These are phyloP conservation scores for Drosophila tropicalis DNA, from an alignment of 1,140 invertebrate genomes.

Conservation along the genomic window DNA sequence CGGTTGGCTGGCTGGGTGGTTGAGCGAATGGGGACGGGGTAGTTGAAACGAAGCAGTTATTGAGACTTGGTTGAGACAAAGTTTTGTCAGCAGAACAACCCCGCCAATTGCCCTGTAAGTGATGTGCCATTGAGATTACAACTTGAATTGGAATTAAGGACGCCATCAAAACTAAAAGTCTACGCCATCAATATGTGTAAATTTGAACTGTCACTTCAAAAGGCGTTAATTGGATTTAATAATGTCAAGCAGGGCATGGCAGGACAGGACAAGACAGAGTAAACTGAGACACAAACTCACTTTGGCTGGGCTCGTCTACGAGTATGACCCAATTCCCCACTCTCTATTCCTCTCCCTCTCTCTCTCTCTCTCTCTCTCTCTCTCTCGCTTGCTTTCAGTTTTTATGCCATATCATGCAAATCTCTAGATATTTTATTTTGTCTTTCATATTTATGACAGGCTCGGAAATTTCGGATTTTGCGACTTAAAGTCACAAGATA, in stretches of 20 bases:
- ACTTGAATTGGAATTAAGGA: constrained; percentile 9
- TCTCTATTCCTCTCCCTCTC: background rate
- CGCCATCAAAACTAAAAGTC: constrained; percentile 35
- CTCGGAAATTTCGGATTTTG: background rate
- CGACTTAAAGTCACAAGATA: background rate
- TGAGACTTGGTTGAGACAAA: too few species aligned
- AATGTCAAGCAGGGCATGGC: constrained; percentile 30
- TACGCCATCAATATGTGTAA: constrained; percentile 73
- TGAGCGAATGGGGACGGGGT: too few species aligned
- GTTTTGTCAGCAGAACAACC: too few species aligned
- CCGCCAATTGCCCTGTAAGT: background rate
- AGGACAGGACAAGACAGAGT: background rate
- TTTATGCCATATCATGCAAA: constrained; percentile 3
- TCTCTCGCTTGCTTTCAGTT: background rate
- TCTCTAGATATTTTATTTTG: background rate
- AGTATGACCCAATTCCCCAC: background rate
- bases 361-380: background rate
- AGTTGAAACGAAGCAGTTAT: too few species aligned
- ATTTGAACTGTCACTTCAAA: constrained; percentile 80
- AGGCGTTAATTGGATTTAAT: constrained; percentile 80
- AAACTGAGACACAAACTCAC: background rate
- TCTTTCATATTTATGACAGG: background rate
- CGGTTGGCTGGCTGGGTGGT: background rate
- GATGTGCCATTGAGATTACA: background rate
- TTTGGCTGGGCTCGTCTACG: background rate